Conservation (phyloP, 2,888 invertebrate genomes). For the Dimorphilus gyrociliatus region DNA sequence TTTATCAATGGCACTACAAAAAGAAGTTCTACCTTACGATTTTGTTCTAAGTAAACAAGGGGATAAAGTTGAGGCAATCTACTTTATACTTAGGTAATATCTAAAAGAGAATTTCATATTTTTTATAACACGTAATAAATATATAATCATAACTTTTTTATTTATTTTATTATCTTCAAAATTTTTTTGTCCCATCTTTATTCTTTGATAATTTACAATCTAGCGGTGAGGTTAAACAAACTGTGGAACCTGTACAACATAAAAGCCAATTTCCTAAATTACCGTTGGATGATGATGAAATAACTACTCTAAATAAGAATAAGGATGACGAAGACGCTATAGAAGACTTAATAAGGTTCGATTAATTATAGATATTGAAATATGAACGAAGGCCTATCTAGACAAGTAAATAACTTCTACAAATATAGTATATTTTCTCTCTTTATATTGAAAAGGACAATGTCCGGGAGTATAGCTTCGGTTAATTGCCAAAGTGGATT, state of each 20-base stretch:
- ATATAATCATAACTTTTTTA: too few relatives aligned
- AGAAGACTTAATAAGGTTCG: not conserved
- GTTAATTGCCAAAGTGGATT: constrained; percentile 1
- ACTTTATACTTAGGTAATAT: constrained; percentile 28
- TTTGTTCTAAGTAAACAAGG: constrained; percentile 26
- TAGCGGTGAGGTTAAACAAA: constrained; percentile 32
- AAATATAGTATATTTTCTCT: not conserved
- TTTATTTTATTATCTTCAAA: too few relatives aligned
- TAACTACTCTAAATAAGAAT: not conserved
- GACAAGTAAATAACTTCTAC: too few relatives aligned
- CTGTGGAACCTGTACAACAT: constrained; percentile 22
- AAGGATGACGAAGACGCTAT: not conserved
- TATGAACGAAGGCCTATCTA: too few relatives aligned
- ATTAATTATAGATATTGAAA: too few relatives aligned
- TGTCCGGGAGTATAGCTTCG: constrained; percentile 2
- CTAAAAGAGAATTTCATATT: too few relatives aligned
- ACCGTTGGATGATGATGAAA: constrained; percentile 14
- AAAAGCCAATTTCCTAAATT: constrained; percentile 22
- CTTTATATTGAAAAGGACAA: constrained; percentile 2
- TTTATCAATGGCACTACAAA: constrained; percentile 33
- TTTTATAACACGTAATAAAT: too few relatives aligned
- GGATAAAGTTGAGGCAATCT: constrained; percentile 23
- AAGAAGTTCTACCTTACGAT: constrained; percentile 25
- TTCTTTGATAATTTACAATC: too few relatives aligned
- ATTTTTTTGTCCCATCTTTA: too few relatives aligned